Evolutionary conservation across 2,888 invertebrate species (phyloP).

Genomic region (Drosophila anceps): DNA sequence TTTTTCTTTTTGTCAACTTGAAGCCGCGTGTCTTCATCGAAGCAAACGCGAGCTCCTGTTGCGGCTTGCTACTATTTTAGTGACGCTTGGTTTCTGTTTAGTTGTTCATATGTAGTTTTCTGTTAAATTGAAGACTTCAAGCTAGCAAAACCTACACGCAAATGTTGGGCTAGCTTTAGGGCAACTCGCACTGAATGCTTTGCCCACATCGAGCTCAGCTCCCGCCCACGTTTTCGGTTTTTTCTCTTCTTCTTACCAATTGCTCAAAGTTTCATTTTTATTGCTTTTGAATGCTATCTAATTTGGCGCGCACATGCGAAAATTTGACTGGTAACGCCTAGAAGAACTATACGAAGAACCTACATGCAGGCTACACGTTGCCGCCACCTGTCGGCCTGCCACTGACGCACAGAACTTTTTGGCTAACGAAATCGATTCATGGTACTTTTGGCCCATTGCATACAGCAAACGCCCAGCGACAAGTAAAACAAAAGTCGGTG

Average conservation of each 20-base stretch:
- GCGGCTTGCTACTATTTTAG: background rate
- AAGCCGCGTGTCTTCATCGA: background rate
- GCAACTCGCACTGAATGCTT: background rate
- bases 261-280: constrained; percentile 65
- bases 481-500: constrained; percentile 38
- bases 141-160: constrained; percentile 19
- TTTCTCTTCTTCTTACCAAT: constrained; percentile 17
- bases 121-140: background rate
- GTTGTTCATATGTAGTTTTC: background rate
- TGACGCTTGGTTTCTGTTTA: constrained; percentile 2
- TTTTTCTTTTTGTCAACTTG: background rate
- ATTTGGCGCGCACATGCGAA: constrained; percentile 72
- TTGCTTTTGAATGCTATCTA: constrained; percentile 71
- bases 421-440: constrained; percentile 55
- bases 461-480: constrained; percentile 37
- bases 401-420: constrained; percentile 16
- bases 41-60: background rate
- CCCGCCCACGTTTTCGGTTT: background rate
- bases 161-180: constrained; percentile 4
- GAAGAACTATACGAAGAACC: constrained; percentile 11
- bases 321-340: constrained; percentile 71
- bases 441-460: constrained; percentile 45
- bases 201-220: background rate
- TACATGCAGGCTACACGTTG: background rate
- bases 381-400: background rate